Evolutionary conservation across 2,888 invertebrate species (phyloP).

Genomic region (Thera britannica): DNA sequence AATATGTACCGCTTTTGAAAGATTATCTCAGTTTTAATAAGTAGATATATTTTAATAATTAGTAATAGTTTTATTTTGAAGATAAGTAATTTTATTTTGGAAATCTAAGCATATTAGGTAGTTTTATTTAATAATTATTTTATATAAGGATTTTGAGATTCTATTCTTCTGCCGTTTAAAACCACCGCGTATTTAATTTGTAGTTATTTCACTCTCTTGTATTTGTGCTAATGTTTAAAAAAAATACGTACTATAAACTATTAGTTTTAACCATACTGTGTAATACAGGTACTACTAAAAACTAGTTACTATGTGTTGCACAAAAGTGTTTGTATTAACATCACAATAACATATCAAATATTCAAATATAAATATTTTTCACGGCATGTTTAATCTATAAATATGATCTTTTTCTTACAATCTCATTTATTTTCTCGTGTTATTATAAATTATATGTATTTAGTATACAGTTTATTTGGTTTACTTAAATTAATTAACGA

Average conservation of each 20-base stretch:
- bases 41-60: slow-evolving; percentile 33
- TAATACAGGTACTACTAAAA: not conserved
- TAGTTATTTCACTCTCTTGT: slow-evolving; percentile 24
- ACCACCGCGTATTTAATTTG: slow-evolving; percentile 26
- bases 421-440: too few species aligned
- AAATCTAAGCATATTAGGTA: slow-evolving; percentile 23
- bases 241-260: not conserved
- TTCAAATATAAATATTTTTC: too few species aligned
- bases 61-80: slow-evolving; percentile 36
- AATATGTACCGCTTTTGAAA: slow-evolving; percentile 32
- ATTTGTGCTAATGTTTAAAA: slow-evolving; percentile 1
- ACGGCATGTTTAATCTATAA: too few species aligned
- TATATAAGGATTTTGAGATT: slow-evolving; percentile 29
- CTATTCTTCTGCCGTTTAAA: slow-evolving; percentile 23
- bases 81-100: slow-evolving; percentile 38
- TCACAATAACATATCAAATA: too few species aligned
- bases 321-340: too few species aligned
- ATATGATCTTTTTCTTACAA: too few species aligned
- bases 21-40: slow-evolving; percentile 33
- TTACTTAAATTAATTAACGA: too few species aligned
- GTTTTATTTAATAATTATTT: slow-evolving; percentile 32
- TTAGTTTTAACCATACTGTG: not conserved
- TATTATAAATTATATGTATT: too few species aligned
- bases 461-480: too few species aligned
- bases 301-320: too few species aligned